Conservation (phyloP, 2,797 vertebrate genomes). For the Myotis findleyi region DNA sequence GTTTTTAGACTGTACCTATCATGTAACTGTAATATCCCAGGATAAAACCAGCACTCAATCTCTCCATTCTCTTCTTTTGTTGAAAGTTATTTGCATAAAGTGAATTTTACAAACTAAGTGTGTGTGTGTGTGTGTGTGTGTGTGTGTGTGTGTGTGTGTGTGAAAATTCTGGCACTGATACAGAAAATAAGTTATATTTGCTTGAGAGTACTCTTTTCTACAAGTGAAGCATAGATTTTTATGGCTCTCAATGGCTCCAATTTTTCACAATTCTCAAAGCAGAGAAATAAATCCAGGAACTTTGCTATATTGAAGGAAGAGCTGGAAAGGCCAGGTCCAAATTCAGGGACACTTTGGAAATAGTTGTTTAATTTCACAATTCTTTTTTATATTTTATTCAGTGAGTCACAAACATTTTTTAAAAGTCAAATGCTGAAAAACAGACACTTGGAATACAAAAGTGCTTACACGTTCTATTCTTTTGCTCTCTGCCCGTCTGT, state of each 20-base stretch:
- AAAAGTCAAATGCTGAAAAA: not conserved
- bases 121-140: constrained; percentile 5
- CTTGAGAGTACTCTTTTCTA: constrained; percentile 56
- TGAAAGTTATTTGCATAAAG: constrained; percentile 45
- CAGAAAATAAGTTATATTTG: constrained; percentile 67
- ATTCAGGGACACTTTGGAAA: constrained; percentile 44
- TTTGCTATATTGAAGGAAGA: not conserved
- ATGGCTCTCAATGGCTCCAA: not conserved
- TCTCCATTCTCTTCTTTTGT: constrained; percentile 7
- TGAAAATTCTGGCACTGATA: constrained; percentile 35
- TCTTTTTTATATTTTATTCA: constrained; percentile 47
- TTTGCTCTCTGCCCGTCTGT: constrained; percentile 12
- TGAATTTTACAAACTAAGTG: constrained; percentile 34
- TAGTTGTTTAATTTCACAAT: constrained; percentile 39
- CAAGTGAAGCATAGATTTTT: constrained; percentile 46
- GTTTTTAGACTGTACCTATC: not conserved
- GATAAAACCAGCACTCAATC: not conserved
- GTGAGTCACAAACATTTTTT: constrained; percentile 30
- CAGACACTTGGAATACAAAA: not conserved
- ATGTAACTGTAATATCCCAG: not conserved
- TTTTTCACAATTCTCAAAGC: constrained; percentile 56
- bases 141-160: not conserved
- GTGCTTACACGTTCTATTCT: not conserved
- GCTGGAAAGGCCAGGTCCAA: not conserved
- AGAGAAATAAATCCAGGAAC: constrained; percentile 31